A percentile compares a stretch with the other conserved stretches of the same genome.
phyloP scores from a whole-genome alignment of 2,113 vertebrate species.

The Malurus melanocephalus region DNA sequence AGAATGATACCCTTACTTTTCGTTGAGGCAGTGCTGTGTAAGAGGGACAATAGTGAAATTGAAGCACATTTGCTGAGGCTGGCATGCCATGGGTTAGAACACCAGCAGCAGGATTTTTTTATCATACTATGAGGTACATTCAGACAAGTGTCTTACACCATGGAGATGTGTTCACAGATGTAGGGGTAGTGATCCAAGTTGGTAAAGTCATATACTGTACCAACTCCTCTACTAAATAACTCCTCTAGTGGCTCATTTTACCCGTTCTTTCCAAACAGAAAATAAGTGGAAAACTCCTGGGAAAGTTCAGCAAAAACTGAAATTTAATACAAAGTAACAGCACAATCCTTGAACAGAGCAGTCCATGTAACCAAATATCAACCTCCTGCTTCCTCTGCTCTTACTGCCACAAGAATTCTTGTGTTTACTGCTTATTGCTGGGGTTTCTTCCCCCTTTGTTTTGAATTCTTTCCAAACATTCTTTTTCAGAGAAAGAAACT shows the following conservation, averaged over 20 bases:
- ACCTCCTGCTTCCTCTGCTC: neutral
- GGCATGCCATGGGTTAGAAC: neutral
- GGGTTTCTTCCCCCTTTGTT: neutral
- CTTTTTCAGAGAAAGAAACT: neutral
- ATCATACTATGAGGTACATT: rapidly evolving
- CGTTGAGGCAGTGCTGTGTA: neutral
- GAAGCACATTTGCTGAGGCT: neutral
- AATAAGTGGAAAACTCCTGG: neutral
- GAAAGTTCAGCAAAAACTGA: neutral
- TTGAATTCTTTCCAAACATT: neutral
- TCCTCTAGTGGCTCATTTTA: neutral
- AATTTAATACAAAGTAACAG: neutral
- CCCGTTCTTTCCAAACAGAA: neutral
- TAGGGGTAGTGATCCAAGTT: neutral
- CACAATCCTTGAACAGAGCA: neutral
- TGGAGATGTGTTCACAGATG: neutral
- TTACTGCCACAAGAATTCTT: neutral
- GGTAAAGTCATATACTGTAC: neutral
- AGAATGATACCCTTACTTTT: neutral
- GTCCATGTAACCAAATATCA: neutral
- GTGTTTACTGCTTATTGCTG: neutral
- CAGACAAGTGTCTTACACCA: neutral
- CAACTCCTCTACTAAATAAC: neutral
- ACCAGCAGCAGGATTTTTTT: neutral
- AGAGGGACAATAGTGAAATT: neutral